Conservation (phyloP, 2,113 vertebrate species). For the Grallaria varia region DNA sequence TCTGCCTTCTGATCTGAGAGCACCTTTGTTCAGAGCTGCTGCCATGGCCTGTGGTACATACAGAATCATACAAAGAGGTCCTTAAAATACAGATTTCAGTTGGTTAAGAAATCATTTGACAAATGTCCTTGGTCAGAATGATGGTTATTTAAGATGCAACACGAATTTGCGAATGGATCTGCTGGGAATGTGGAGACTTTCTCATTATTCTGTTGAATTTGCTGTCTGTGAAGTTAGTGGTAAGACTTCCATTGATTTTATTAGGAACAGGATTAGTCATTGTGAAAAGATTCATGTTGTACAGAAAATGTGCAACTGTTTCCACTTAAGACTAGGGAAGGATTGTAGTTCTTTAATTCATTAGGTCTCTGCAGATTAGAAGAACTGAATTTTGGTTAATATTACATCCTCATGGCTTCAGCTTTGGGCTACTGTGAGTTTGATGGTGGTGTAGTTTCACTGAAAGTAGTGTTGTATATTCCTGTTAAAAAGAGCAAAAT, state of each 20-base stretch:
- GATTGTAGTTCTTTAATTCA: background rate
- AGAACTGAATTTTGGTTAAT: constrained; percentile 2
- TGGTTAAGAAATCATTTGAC: background rate
- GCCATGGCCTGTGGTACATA: background rate
- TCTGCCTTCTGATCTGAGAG: background rate
- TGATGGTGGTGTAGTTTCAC: background rate
- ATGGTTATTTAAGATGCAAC: background rate
- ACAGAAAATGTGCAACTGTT: background rate
- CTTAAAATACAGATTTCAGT: background rate
- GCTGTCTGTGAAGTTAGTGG: background rate
- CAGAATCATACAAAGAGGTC: background rate
- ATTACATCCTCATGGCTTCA: background rate
- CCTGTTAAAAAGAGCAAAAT: background rate
- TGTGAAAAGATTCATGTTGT: background rate
- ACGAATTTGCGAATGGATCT: background rate
- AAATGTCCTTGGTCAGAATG: background rate
- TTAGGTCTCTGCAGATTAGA: background rate
- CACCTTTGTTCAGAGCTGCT: background rate
- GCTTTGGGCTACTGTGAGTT: background rate
- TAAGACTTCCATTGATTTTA: background rate
- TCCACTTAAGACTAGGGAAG: background rate
- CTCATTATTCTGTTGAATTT: background rate
- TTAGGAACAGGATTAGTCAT: background rate
- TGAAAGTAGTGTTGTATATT: background rate
- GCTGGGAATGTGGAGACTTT: background rate